A percentile compares a stretch with the other conserved stretches of the same genome.
These are phyloP conservation scores for Coecobrya sp. DNA, from an alignment of 2,888 invertebrate species.

Conservation along the genomic window DNA sequence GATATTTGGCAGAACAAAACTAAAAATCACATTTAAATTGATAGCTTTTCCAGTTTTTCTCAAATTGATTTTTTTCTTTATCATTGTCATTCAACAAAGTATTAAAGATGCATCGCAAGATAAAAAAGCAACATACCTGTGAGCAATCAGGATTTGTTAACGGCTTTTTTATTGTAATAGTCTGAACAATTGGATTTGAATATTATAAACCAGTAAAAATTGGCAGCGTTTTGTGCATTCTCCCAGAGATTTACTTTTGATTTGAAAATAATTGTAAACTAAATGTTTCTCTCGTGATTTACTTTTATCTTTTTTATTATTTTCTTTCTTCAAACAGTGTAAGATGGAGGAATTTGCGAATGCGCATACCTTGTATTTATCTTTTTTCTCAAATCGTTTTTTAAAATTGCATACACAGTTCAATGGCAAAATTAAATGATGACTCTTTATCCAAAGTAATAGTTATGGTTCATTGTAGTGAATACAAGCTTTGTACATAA, in stretches of 20 bases:
- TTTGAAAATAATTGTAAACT: not conserved
- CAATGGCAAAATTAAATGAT: conserved; percentile 42
- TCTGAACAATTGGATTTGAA: too few relatives aligned
- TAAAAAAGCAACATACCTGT: too few relatives aligned
- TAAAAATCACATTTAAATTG: conserved; percentile 18
- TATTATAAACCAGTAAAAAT: too few relatives aligned
- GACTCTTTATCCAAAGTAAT: not conserved
- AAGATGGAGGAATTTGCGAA: not conserved
- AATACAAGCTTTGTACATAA: not conserved
- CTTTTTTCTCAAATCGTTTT: not conserved
- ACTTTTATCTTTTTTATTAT: not conserved
- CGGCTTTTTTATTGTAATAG: too few relatives aligned
- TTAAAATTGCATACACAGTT: not conserved
- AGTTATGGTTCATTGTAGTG: conserved; percentile 55
- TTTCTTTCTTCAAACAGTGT: not conserved
- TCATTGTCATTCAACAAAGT: not conserved
- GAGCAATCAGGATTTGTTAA: too few relatives aligned
- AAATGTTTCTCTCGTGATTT: not conserved
- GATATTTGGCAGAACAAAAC: not conserved
- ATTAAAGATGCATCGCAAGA: too few relatives aligned
- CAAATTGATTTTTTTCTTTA: not conserved
- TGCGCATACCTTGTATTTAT: not conserved
- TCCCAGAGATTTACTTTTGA: too few relatives aligned
- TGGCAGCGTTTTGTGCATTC: too few relatives aligned
- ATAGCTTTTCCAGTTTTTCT: conserved; percentile 14